Conservation (phyloP, 1,140 invertebrate species). For the Laodelphax striatellus region DNA sequence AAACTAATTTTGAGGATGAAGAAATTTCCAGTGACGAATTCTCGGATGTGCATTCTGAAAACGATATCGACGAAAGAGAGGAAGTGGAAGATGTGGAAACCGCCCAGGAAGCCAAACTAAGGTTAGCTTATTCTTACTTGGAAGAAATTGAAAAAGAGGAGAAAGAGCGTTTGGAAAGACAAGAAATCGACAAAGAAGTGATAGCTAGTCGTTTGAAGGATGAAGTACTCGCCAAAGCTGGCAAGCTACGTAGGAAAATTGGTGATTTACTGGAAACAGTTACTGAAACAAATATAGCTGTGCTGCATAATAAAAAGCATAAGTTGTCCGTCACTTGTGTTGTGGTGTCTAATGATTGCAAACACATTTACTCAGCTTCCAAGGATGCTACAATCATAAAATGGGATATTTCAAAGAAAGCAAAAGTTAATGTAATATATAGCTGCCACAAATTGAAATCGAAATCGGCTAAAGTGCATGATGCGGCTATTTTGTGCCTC, state of each 20-base stretch:
- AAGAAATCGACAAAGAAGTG: slow-evolving; percentile 52
- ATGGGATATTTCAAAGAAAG: slow-evolving; percentile 48
- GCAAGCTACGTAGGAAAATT: slow-evolving; percentile 58
- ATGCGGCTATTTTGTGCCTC: slow-evolving; percentile 48
- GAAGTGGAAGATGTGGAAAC: slow-evolving; percentile 67
- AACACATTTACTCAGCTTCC: slow-evolving; percentile 68
- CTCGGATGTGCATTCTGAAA: slow-evolving; percentile 4
- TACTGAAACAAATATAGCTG: slow-evolving; percentile 17
- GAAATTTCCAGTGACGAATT: slow-evolving; percentile 14
- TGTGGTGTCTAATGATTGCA: slow-evolving; percentile 60
- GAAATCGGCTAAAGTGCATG: slow-evolving; percentile 33
- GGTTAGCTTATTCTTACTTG: slow-evolving; percentile 80
- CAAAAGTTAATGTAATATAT: slow-evolving; percentile 30
- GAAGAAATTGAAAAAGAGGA: slow-evolving; percentile 75
- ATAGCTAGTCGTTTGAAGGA: slow-evolving; percentile 61
- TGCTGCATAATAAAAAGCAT: slow-evolving; percentile 47
- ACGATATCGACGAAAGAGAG: slow-evolving; percentile 28
- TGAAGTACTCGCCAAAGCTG: slow-evolving; percentile 76
- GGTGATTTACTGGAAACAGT: slow-evolving; percentile 53
- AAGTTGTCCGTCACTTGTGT: slow-evolving; percentile 70
- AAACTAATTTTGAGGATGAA: slow-evolving; percentile 2
- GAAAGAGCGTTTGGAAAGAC: slow-evolving; percentile 49
- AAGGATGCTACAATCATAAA: slow-evolving; percentile 83
- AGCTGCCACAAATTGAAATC: slow-evolving; percentile 26
- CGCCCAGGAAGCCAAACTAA: slow-evolving; percentile 76